Evolutionary conservation across 2,113 vertebrate genomes (phyloP).

Genomic region (Ginglymostoma cirratum): DNA sequence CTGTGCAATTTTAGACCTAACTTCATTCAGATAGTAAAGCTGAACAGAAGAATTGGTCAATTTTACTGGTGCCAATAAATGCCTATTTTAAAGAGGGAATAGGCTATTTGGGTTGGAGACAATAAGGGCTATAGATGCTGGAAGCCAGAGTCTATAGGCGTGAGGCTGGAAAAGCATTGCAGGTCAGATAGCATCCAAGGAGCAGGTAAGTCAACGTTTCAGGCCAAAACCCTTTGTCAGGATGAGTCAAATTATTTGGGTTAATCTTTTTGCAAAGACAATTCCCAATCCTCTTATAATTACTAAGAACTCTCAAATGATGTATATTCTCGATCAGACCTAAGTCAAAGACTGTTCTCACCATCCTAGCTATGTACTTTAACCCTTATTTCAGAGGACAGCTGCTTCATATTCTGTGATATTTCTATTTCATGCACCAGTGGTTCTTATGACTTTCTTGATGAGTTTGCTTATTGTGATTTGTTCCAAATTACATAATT

Average conservation of each 20-base stretch:
- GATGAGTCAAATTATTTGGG: background rate
- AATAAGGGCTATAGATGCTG: too few relatives aligned
- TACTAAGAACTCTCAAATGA: background rate
- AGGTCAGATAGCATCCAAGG: too few relatives aligned
- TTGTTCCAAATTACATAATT: conserved; percentile 19
- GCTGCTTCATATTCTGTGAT: background rate
- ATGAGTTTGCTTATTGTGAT: conserved; percentile 30
- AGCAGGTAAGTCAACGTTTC: too few relatives aligned
- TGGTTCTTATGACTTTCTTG: conserved; percentile 23
- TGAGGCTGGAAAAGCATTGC: too few relatives aligned
- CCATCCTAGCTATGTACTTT: background rate
- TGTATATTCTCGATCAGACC: background rate
- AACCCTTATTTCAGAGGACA: background rate
- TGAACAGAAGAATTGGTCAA: background rate
- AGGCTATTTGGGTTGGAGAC: background rate
- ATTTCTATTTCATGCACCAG: conserved; percentile 32
- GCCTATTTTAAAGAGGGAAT: background rate
- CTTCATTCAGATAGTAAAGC: too few relatives aligned
- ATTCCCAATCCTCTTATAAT: background rate
- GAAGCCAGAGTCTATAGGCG: too few relatives aligned
- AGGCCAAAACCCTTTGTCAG: too few relatives aligned
- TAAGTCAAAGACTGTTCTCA: background rate
- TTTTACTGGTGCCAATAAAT: conserved; percentile 17
- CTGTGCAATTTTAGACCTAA: background rate
- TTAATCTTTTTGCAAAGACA: background rate